Evolutionary conservation across 2,797 vertebrate genomes (phyloP).

Genomic region (Poecilia gillii): DNA sequence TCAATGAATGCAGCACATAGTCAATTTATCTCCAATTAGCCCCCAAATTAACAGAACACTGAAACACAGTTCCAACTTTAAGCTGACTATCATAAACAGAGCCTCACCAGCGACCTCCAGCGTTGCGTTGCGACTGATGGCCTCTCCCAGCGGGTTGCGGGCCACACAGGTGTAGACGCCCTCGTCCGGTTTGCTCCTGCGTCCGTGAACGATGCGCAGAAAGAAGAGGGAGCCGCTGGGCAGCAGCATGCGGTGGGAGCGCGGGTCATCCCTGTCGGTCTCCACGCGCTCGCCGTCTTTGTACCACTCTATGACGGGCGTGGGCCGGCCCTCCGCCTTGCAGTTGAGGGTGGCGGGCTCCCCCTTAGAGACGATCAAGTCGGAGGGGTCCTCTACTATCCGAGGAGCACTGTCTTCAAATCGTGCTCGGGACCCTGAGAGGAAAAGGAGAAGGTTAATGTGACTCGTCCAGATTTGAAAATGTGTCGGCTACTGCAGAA

Average conservation of each 20-base stretch:
- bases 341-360: constrained; percentile 95
- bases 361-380: constrained; percentile 91
- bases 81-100: constrained; percentile 18
- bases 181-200: constrained; percentile 91
- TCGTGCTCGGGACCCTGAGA: constrained; percentile 82
- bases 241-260: constrained; percentile 94
- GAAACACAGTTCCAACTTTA: constrained; percentile 1
- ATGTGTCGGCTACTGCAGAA: neutral
- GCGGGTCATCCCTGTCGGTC: constrained; percentile 91
- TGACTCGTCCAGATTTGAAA: constrained; percentile 26
- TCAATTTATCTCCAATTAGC: neutral
- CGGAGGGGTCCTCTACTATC: constrained; percentile 91
- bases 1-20: neutral
- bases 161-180: constrained; percentile 94
- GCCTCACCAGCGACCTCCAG: constrained; percentile 92
- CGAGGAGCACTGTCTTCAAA: constrained; percentile 88
- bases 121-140: constrained; percentile 91
- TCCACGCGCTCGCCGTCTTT: constrained; percentile 94
- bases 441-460: constrained; percentile 31
- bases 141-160: constrained; percentile 91
- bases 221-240: constrained; percentile 96
- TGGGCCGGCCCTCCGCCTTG: constrained; percentile 90
- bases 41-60: neutral
- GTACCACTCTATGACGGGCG: constrained; percentile 91
- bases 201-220: constrained; percentile 91